Evolutionary conservation across 2,888 invertebrate species (phyloP).

Genomic region (Theristus sp.): DNA sequence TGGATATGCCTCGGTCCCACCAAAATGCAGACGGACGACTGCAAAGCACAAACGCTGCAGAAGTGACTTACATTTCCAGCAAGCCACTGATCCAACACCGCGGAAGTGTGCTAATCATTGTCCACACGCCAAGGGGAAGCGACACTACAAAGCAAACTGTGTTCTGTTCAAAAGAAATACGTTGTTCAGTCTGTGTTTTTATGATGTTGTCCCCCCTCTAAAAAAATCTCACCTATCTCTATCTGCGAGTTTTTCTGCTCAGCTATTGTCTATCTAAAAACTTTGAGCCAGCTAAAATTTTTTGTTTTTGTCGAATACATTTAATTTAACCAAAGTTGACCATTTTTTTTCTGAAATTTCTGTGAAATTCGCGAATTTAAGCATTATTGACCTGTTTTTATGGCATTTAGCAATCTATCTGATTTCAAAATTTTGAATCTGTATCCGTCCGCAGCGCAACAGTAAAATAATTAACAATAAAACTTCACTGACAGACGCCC

Average conservation of each 20-base stretch:
- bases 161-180: no score
- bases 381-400: no score
- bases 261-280: no score
- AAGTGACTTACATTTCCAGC: conserved; percentile 50
- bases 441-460: background rate
- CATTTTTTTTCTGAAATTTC: background rate
- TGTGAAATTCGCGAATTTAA: no score
- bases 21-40: no score
- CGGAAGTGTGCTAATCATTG: conserved; percentile 48
- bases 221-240: background rate
- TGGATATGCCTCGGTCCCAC: no score
- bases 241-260: background rate
- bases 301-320: background rate
- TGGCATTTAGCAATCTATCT: no score
- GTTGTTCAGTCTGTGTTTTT: no score
- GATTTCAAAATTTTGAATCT: no score
- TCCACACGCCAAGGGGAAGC: conserved; percentile 58
- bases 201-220: background rate
- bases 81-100: conserved; percentile 55
- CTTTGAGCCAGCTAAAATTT: background rate
- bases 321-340: no score
- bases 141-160: no score
- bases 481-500: background rate
- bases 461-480: background rate
- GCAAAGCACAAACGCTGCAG: background rate